Evolutionary conservation across 1,140 invertebrate genomes (phyloP), one percentile per base, ranked within the genome.

Genomic region (Steinernema feltiae): DNA sequence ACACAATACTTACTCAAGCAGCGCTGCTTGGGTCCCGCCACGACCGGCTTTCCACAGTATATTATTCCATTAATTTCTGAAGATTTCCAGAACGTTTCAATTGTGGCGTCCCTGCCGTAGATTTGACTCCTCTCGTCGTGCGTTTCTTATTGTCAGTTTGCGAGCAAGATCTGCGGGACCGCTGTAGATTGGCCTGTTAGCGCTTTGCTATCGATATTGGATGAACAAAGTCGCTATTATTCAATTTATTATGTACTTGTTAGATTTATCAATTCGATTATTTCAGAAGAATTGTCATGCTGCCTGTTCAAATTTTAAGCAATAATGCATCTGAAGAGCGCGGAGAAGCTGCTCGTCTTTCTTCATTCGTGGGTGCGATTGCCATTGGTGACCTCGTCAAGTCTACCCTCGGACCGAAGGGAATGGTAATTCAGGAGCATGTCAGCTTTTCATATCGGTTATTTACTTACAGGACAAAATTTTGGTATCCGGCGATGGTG

Each of bases 321-420:
- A 90, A 92, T 89, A 93, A 97, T 81, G 96, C 96, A 1, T 95
- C 98, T 87, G 94, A 98, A 88, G 97, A 99, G 86, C 97, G 95
- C 85, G 93, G 93, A 31, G 97, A 99, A 89, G 85, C 82, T 73
- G 88, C 88, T 53, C 82, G 88, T 63, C 88, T 99, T 88, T 98
- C 95, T 46, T 94, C 93, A 83, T 99, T 99, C 87, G 92, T 98
- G 82, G 97, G 97, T 53, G 97, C 95, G 29, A 98, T 97, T 85
- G 94, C 96, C 1, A 96, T 99, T 85, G 97, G 97, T 21, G 97
- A 99, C 88, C 89, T 99, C 69, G 93, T 99, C 0, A 99, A 98
- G 87, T 95, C 93, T 76, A 99, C 97, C 15, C 89, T 99, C 17
- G 97, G 97, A 21, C 97, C 97, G 18, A 99, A 99, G 89, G 97